Conservation (phyloP, 1,140 invertebrate species). For the Euura saliciscinereae region DNA sequence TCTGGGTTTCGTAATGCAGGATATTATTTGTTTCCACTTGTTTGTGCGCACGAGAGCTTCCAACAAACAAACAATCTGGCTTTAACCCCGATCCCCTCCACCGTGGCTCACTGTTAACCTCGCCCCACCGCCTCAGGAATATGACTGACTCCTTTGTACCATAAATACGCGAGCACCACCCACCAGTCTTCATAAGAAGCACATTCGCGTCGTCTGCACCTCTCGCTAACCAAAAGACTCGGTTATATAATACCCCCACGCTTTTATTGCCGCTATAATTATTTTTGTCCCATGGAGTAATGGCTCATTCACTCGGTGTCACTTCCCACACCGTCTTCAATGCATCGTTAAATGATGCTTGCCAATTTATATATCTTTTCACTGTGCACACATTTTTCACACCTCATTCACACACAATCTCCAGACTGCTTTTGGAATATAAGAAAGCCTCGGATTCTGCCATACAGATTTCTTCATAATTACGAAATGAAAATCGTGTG, state of each 20-base stretch:
- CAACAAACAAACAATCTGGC: slow-evolving; percentile 51
- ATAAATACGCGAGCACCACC: slow-evolving; percentile 29
- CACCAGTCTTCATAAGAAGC: slow-evolving; percentile 9
- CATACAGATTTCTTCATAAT: neutral
- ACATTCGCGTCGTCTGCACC: slow-evolving; percentile 26
- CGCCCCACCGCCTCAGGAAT: too few relatives aligned
- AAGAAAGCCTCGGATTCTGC: neutral
- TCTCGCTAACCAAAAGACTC: too few relatives aligned
- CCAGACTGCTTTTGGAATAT: neutral
- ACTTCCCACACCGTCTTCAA: too few relatives aligned
- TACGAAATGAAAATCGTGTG: neutral
- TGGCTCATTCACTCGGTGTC: slow-evolving; percentile 57
- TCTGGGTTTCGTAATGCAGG: slow-evolving; percentile 39
- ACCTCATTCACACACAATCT: neutral
- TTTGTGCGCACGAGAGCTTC: slow-evolving; percentile 49
- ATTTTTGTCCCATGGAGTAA: slow-evolving; percentile 55
- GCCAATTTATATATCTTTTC: neutral
- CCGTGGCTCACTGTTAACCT: too few relatives aligned
- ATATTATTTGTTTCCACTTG: slow-evolving; percentile 60
- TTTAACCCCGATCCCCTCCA: slow-evolving; percentile 23
- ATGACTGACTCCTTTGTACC: slow-evolving; percentile 10
- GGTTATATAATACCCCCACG: too few relatives aligned
- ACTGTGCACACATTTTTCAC: neutral
- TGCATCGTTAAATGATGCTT: too few relatives aligned
- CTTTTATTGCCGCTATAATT: slow-evolving; percentile 50